These are phyloP conservation scores for Acleris holmiana DNA, from an alignment of 2,888 invertebrate genomes.

Conservation along the genomic window DNA sequence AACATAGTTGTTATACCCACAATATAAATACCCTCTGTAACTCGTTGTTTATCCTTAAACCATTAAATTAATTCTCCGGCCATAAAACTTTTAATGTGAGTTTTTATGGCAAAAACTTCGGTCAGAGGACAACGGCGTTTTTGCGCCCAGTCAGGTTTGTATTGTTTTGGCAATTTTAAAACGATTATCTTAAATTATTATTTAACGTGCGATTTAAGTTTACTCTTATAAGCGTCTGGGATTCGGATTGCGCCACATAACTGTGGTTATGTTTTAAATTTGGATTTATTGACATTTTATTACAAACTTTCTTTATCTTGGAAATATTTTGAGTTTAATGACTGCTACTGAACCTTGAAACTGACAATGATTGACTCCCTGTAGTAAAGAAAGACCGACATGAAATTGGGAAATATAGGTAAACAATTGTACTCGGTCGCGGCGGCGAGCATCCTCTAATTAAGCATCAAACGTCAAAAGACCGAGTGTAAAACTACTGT, in stretches of 20 bases:
- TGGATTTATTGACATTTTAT: no score
- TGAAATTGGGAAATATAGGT: neutral
- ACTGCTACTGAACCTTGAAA: no score
- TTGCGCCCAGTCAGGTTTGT: constrained; percentile 1
- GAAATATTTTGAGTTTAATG: no score
- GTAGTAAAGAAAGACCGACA: no score
- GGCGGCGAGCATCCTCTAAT: neutral
- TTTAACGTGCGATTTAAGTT: no score
- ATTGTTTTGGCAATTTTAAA: constrained; percentile 20
- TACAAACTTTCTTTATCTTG: no score
- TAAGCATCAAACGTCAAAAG: neutral
- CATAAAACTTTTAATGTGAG: constrained; percentile 34
- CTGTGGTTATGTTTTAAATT: no score
- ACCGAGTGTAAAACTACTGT: neutral
- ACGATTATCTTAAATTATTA: neutral
- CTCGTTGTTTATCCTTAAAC: constrained; percentile 29
- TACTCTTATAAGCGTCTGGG: no score
- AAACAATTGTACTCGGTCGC: no score
- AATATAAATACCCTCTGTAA: constrained; percentile 32
- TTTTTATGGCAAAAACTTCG: constrained; percentile 31
- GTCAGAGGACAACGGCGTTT: constrained; percentile 12
- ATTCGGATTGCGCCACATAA: no score
- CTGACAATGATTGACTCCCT: no score
- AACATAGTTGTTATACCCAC: constrained; percentile 27
- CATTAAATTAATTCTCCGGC: constrained; percentile 33